Evolutionary conservation across 2,113 vertebrate species (phyloP).

Genomic region (Lynx canadensis): DNA sequence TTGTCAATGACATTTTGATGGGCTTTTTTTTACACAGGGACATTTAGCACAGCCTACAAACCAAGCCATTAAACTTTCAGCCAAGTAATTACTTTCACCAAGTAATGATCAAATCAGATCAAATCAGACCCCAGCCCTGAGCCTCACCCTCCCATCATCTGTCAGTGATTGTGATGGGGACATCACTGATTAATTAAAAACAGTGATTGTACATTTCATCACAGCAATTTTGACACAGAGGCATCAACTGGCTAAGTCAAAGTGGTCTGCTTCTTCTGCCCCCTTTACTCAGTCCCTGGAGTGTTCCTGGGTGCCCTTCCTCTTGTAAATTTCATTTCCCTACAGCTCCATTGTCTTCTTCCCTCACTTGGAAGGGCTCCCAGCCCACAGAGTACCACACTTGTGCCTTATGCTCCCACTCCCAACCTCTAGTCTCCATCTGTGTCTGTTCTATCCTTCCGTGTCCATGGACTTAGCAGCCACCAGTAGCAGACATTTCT

Average conservation of each 20-base stretch:
- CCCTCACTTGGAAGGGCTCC: background rate
- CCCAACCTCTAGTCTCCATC: background rate
- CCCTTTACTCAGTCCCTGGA: background rate
- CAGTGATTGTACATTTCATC: background rate
- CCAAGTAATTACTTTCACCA: constrained; percentile 63
- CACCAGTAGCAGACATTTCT: background rate
- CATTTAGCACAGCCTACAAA: constrained; percentile 56
- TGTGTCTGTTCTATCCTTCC: background rate
- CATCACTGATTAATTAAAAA: constrained; percentile 28
- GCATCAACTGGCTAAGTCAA: background rate
- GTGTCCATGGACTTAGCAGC: background rate
- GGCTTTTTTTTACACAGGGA: constrained; percentile 5
- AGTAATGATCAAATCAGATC: constrained; percentile 52
- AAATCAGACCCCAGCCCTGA: constrained; percentile 6
- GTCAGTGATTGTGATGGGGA: background rate
- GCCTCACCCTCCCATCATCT: background rate
- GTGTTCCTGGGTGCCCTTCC: background rate
- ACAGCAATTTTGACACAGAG: background rate
- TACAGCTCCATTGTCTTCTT: background rate
- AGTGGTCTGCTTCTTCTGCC: background rate
- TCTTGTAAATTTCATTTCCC: background rate
- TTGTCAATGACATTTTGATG: constrained; percentile 62
- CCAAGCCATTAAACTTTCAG: constrained; percentile 55
- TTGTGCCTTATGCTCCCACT: no score
- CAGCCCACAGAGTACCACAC: no score